phyloP scores from a whole-genome alignment of 2,888 invertebrate genomes.

The Lasiommata megera region DNA sequence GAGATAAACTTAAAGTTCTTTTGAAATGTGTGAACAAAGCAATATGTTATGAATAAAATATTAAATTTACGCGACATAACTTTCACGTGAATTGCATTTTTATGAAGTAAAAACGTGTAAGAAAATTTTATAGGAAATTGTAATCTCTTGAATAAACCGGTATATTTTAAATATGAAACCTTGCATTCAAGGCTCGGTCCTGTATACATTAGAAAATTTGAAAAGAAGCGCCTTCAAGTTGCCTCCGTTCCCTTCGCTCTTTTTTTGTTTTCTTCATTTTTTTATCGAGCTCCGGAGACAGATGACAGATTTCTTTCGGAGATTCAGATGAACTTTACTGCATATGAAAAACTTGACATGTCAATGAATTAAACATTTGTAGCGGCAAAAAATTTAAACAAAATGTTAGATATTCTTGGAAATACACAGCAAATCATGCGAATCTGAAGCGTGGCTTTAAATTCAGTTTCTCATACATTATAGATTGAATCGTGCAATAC shows the following conservation, averaged over 20 bases:
- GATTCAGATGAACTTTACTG: constrained; percentile 21
- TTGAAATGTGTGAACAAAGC: not conserved
- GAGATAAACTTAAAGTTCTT: not conserved
- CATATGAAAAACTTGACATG: constrained; percentile 24
- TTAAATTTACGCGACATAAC: not conserved
- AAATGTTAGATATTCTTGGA: constrained; percentile 13
- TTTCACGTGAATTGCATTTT: not conserved
- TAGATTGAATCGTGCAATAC: constrained; percentile 21
- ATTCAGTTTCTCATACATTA: constrained; percentile 26
- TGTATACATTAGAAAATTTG: constrained; percentile 7
- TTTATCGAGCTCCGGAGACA: constrained; percentile 4
- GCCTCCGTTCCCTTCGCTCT: not conserved
- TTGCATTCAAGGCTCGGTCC: not conserved
- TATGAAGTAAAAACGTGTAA: constrained; percentile 2
- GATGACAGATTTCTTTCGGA: constrained; percentile 19
- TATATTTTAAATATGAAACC: constrained; percentile 4
- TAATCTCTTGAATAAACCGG: constrained; percentile 1
- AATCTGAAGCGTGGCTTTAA: constrained; percentile 18
- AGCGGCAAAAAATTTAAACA: constrained; percentile 17
- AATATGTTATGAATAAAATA: not conserved
- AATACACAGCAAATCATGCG: constrained; percentile 15
- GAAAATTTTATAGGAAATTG: constrained; percentile 2
- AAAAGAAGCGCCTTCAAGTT: not conserved
- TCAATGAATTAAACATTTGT: constrained; percentile 25
- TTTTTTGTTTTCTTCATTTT: not conserved